A percentile compares a stretch with the other conserved stretches of the same genome.
phyloP scores from a whole-genome alignment of 1,140 invertebrate species.

The Stenopsyche tienmushanensis region DNA sequence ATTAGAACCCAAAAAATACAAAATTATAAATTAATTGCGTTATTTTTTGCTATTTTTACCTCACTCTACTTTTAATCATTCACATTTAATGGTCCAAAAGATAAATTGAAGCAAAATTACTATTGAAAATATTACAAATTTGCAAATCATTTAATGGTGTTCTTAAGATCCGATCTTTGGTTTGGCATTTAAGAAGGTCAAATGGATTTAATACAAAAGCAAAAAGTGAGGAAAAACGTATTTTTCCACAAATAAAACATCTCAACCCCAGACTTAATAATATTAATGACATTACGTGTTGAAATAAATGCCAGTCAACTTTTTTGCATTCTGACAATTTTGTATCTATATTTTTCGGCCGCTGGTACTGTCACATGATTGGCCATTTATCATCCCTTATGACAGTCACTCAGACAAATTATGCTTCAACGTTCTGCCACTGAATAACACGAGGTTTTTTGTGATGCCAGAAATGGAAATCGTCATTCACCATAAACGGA shows the following conservation, averaged over 20 bases:
- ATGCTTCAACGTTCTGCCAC: neutral
- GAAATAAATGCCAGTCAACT: neutral
- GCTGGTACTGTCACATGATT: neutral
- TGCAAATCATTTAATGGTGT: no score
- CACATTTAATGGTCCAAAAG: no score
- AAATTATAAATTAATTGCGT: no score
- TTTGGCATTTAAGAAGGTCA: neutral
- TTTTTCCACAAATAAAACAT: neutral
- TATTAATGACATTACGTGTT: neutral
- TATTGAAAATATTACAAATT: no score
- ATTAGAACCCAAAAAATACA: no score
- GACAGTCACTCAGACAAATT: neutral
- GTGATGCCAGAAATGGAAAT: neutral
- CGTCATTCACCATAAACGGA: no score
- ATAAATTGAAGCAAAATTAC: no score
- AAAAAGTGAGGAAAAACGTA: neutral
- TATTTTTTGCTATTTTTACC: no score
- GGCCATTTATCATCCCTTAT: neutral
- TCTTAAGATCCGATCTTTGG: no score
- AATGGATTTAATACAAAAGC: neutral
- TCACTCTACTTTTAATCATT: no score
- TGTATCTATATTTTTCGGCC: neutral
- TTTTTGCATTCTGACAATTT: neutral
- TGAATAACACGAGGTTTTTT: neutral
- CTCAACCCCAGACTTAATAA: neutral